These are phyloP conservation scores for Calephelis perditalis DNA, from an alignment of 2,888 invertebrate species.

Conservation along the genomic window DNA sequence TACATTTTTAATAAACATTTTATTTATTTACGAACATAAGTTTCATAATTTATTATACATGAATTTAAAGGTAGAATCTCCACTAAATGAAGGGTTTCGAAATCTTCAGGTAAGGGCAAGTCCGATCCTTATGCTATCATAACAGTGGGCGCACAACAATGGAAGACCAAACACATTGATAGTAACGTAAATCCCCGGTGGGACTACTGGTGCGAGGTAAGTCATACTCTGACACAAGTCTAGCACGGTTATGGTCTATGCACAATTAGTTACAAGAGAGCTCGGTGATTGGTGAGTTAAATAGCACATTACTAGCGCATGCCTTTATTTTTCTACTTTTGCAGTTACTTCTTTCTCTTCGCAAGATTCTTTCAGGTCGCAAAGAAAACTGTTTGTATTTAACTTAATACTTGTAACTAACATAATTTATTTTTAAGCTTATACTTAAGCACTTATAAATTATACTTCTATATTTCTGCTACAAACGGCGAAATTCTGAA, in stretches of 20 bases:
- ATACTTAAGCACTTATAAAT: no score
- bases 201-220: slow-evolving; percentile 98
- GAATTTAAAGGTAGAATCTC: no score
- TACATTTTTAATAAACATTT: no score
- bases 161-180: slow-evolving; percentile 95
- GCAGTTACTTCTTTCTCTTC: slow-evolving; percentile 7
- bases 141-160: slow-evolving; percentile 95
- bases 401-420: slow-evolving; percentile 8
- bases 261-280: slow-evolving; percentile 18
- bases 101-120: slow-evolving; percentile 89
- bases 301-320: slow-evolving; percentile 6
- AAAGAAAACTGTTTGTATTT: not conserved
- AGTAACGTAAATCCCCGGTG: slow-evolving; percentile 97
- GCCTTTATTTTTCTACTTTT: slow-evolving; percentile 1
- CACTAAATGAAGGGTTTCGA: not conserved
- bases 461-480: no score
- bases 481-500: no score
- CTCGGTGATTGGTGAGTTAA: slow-evolving; percentile 2
- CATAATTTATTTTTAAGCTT: slow-evolving; percentile 5
- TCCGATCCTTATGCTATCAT: slow-evolving; percentile 97
- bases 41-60: no score
- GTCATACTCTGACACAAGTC: slow-evolving; percentile 27
- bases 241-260: slow-evolving; percentile 36
- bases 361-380: not conserved
- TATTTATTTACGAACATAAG: no score